Base-by-base conservation (phyloP, 2,113 vertebrate species). In the Mellivora capensis region DNA sequence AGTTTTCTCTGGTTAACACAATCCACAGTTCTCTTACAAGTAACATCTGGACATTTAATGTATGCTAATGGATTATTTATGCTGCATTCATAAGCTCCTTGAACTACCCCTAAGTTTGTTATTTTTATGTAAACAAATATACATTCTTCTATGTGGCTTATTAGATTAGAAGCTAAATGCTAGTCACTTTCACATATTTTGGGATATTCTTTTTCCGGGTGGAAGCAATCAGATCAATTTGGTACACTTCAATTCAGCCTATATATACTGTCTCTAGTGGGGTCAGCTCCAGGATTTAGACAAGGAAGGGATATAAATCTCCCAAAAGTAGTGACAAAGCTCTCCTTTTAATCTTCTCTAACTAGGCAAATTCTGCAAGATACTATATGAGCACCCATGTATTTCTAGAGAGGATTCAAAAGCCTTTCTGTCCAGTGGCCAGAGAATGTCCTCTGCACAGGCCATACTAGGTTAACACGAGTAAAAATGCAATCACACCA, bases 61-160 rank as follows among this genome's bases (percentile, higher is more conserved):
- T 42, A 6, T 59, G 59, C 14, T 67, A 69, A 76, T 61, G 27
- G 67, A 57, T 47, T 47, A 29, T 4, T 62, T 37, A 29, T 4
- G 13, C 29, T 90, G 20, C 4, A 5, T 74, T 85, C 44, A 80
- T 34, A 91, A 91, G 71, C 29, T 84, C 37, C 79, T 57, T 21
- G 11, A 64, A 42, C 25, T 72, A 42, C 14, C 37, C 18, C 18
- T 39, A n/a, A 57, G 12, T 81, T 74, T 64, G 25, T 54, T 90
- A n/a, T 85, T 69, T 90, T 95, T 47, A 88, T 52, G 59, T 54
- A 61, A 96, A 82, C 34, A 93, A 89, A 88, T 74, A 74, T 6
- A 77, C 4, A 84, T 62, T 80, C 23, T 88, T 97, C 57, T 62
- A 59, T 88, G 17, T 93, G 27, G 34, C 72, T 80, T 7, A 67